Evolutionary conservation across 64 coral and sea anemone genomes (phyloP).

Genomic region (Actinia equina): DNA sequence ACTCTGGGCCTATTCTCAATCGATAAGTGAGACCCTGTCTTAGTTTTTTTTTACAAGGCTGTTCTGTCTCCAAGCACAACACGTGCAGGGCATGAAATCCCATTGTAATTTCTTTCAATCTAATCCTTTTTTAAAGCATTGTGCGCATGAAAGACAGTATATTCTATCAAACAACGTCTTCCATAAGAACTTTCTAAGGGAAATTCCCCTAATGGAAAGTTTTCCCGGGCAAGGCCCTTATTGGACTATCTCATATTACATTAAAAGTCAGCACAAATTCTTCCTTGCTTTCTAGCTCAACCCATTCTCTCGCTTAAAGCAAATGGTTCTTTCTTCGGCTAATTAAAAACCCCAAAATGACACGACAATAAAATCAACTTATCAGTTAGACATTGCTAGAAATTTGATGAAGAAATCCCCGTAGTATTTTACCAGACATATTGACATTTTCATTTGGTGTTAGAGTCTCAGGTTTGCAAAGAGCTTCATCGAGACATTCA

Average conservation of each 20-base stretch:
- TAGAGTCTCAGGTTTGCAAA: not conserved
- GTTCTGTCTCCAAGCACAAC: conserved; percentile 58
- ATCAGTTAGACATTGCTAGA: not conserved
- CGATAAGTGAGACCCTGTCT: not conserved
- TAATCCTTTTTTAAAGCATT: conserved; percentile 18
- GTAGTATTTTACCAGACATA: not conserved
- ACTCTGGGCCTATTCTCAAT: not conserved
- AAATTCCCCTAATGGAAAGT: not conserved
- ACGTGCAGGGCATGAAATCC: conserved; percentile 39
- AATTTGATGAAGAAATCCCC: not conserved
- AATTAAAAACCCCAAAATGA: not conserved
- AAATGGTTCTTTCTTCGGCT: not conserved
- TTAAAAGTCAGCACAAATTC: not conserved
- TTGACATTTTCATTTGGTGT: not conserved
- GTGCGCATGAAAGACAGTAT: conserved; percentile 8
- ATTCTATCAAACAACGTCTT: conserved; percentile 13
- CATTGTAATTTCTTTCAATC: conserved; percentile 32
- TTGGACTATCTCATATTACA: not conserved
- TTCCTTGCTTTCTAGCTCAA: not conserved
- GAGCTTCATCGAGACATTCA: not conserved
- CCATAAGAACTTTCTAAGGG: conserved; percentile 1
- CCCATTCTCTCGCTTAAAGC: not conserved
- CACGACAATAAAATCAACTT: not conserved
- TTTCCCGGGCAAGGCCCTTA: not conserved
- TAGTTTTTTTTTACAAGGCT: not conserved